These are phyloP conservation scores for Poecilia latipinna DNA, from an alignment of 2,113 vertebrate species.

Conservation along the genomic window DNA sequence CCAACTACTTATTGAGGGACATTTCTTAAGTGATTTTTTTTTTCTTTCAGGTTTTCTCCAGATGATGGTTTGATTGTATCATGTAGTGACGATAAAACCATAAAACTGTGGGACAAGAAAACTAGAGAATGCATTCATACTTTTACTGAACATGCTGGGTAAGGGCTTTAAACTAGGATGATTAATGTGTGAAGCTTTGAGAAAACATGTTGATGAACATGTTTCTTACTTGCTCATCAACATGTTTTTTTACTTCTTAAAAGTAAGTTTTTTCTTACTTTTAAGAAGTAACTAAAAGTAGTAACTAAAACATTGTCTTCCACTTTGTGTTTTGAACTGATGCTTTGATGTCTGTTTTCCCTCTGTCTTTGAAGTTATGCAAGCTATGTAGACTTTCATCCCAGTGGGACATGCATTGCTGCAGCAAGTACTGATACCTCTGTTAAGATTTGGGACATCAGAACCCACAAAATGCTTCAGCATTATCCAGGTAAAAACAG, in stretches of 20 bases:
- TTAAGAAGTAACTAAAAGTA: too few relatives aligned
- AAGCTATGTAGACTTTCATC: slow-evolving; percentile 92
- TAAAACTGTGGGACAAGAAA: slow-evolving; percentile 96
- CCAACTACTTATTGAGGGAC: background rate
- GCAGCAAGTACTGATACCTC: slow-evolving; percentile 89
- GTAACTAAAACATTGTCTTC: background rate
- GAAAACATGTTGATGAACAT: background rate
- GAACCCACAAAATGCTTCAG: slow-evolving; percentile 92
- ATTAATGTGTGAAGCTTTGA: background rate
- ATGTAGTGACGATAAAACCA: slow-evolving; percentile 93
- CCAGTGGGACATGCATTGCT: slow-evolving; percentile 91
- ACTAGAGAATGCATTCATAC: slow-evolving; percentile 93
- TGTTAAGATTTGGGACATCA: slow-evolving; percentile 94
- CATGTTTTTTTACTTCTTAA: too few relatives aligned
- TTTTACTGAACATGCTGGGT: slow-evolving; percentile 94
- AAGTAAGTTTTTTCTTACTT: too few relatives aligned
- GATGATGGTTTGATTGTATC: slow-evolving; percentile 93
- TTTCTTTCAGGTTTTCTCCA: slow-evolving; percentile 88
- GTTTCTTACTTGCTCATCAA: too few relatives aligned
- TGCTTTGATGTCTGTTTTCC: background rate
- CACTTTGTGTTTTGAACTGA: background rate
- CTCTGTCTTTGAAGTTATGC: slow-evolving; percentile 82
- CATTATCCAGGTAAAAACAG: slow-evolving; percentile 89
- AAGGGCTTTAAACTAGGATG: slow-evolving; percentile 57
- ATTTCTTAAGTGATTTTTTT: background rate